phyloP scores from a whole-genome alignment of 1,140 invertebrate genomes.

The Drosophila mayri region DNA sequence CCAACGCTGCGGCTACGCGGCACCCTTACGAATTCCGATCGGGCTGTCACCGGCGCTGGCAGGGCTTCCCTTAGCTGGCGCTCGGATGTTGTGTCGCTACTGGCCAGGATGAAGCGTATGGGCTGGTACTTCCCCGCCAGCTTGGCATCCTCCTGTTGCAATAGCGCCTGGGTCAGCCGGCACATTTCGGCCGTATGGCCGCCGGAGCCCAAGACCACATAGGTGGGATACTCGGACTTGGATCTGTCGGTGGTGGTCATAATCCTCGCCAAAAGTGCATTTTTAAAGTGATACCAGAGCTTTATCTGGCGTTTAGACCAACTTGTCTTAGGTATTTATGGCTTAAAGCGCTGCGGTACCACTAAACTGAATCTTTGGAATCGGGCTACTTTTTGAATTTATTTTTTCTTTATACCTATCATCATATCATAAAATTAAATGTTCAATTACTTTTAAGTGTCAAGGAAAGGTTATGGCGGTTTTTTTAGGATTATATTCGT shows the following conservation, averaged over 20 bases:
- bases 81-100: slow-evolving; percentile 91
- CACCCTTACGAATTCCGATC: slow-evolving; percentile 86
- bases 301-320: background rate
- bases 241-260: background rate
- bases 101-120: slow-evolving; percentile 91
- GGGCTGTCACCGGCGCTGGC: slow-evolving; percentile 85
- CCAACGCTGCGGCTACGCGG: slow-evolving; percentile 94
- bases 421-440: too few species aligned
- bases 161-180: slow-evolving; percentile 87
- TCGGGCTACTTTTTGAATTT: background rate
- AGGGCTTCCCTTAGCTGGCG: slow-evolving; percentile 41
- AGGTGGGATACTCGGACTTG: slow-evolving; percentile 65
- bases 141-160: slow-evolving; percentile 86
- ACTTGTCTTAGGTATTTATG: background rate
- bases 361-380: background rate
- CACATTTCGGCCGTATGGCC: slow-evolving; percentile 97
- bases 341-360: background rate
- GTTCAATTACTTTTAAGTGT: too few species aligned
- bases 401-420: background rate
- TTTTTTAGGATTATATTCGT: too few species aligned
- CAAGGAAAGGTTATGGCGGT: too few species aligned
- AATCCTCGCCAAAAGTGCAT: slow-evolving; percentile 5
- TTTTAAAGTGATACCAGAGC: slow-evolving; percentile 4
- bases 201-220: slow-evolving; percentile 88
- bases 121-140: slow-evolving; percentile 86